Evolutionary conservation across 2,113 vertebrate species (phyloP).

Genomic region (Ursus arctos): DNA sequence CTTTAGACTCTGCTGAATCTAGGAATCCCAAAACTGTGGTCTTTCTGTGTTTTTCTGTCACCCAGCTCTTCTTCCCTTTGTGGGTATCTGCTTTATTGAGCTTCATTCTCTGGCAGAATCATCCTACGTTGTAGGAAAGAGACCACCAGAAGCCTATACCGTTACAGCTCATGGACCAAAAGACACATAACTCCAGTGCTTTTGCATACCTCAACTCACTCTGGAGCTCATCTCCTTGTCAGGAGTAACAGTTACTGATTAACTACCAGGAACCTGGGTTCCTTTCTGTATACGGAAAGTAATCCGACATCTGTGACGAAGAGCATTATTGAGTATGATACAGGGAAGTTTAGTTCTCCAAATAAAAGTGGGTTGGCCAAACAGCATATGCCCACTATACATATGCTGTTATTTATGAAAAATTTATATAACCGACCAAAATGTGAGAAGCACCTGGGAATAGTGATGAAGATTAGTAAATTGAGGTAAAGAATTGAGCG

Average conservation of each 20-base stretch:
- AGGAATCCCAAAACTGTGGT: background rate
- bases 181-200: background rate
- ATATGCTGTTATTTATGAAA: background rate
- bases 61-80: background rate
- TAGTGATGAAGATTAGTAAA: background rate
- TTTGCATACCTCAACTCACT: background rate
- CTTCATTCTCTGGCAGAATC: background rate
- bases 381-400: background rate
- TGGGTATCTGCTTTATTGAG: background rate
- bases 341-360: background rate
- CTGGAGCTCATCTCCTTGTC: background rate
- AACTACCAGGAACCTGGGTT: background rate
- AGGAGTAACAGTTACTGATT: background rate
- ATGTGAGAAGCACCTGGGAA: background rate
- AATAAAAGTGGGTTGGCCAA: background rate
- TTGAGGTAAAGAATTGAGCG: background rate
- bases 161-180: background rate
- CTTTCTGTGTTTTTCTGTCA: background rate
- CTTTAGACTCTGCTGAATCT: background rate
- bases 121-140: background rate
- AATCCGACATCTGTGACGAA: background rate
- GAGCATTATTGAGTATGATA: background rate
- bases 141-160: background rate
- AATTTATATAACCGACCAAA: background rate
- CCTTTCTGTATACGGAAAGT: background rate